These are phyloP conservation scores for Heterodera schachtii DNA, from an alignment of 1,140 invertebrate species.

Conservation along the genomic window DNA sequence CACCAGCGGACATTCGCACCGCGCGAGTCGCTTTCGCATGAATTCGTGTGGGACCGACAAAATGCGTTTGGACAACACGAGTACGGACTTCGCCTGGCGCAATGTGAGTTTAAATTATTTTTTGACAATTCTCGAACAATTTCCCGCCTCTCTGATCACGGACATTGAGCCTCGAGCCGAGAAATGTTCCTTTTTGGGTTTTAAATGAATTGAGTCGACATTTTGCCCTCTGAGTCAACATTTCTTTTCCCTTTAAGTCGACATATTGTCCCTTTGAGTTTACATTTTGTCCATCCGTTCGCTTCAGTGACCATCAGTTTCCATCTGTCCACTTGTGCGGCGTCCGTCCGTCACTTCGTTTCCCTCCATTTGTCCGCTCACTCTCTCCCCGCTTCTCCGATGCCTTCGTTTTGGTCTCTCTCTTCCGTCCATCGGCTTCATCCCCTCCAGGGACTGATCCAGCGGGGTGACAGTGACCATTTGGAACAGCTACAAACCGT, in stretches of 20 bases:
- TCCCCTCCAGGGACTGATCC: slow-evolving; percentile 8
- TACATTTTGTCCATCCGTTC: neutral
- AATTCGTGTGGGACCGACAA: slow-evolving; percentile 29
- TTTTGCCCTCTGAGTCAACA: neutral
- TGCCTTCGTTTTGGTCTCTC: neutral
- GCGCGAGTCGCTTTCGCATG: slow-evolving; percentile 8
- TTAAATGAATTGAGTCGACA: no score
- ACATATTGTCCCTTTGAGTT: neutral
- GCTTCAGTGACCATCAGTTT: slow-evolving; percentile 1
- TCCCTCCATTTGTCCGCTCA: neutral
- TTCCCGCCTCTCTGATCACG: no score
- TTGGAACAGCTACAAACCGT: slow-evolving; percentile 7
- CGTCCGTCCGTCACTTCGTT: neutral
- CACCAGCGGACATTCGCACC: slow-evolving; percentile 15
- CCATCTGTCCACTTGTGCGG: neutral
- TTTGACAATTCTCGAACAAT: no score
- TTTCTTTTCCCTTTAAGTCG: no score
- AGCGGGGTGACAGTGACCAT: slow-evolving; percentile 17
- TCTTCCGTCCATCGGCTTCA: slow-evolving; percentile 13
- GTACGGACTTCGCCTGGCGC: slow-evolving; percentile 12
- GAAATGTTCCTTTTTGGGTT: no score
- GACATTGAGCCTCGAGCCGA: no score
- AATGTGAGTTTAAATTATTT: neutral
- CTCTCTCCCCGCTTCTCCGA: neutral
- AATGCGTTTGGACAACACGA: slow-evolving; percentile 34